Base-by-base conservation (phyloP, 2,113 vertebrate species). In the Tretioscincus oriximinensis region DNA sequence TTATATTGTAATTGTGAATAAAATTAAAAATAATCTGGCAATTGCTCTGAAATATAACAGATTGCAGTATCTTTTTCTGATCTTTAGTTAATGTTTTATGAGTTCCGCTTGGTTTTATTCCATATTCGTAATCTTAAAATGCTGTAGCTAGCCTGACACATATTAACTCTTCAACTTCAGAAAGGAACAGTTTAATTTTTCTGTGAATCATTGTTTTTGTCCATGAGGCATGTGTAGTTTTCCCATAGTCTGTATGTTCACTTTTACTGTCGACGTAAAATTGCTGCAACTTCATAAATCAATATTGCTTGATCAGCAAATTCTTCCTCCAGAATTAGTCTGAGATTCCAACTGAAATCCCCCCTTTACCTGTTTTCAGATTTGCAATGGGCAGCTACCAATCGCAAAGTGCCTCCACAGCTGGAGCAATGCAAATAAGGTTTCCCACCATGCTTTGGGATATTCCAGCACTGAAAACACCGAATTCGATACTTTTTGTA, bases 401-500 rank as follows among this genome's bases (percentile, higher is more conserved):
- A 80, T 58, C 75, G 92, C 75, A 95, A 91, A 71, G 77, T 85
- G 61, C 95, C 88, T 71, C 97, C 97, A 66, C 97, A 98, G 83
- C 94, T 95, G 78, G 92, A 91, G 90, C 97, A 98, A 63, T 86
- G 73, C 0, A 90, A 94, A 88, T 85, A 95, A 18, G 93, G 94
- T 83, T 96, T 97, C 22, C 96, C 93, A 24, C 94, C 96, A 86
- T 97, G 97, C 90, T 94, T 95, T 2, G 97, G 97, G 72, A 98
- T 97, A 81, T 96, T 93, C 97, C 97, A 98, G 85, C 97, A 98
- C 72, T 90, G 91, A 64, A 92, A 91, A 81, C 97, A 98, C 6
- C 96, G 96, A 73, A 96, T 94, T 41, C 95, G 93, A 45, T 98
- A 98, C 85, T 98, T 98, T 93, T 97, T 98, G 88, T 97, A 98